Conservation (phyloP, 2,797 vertebrate genomes). For the Tapera naevia region DNA sequence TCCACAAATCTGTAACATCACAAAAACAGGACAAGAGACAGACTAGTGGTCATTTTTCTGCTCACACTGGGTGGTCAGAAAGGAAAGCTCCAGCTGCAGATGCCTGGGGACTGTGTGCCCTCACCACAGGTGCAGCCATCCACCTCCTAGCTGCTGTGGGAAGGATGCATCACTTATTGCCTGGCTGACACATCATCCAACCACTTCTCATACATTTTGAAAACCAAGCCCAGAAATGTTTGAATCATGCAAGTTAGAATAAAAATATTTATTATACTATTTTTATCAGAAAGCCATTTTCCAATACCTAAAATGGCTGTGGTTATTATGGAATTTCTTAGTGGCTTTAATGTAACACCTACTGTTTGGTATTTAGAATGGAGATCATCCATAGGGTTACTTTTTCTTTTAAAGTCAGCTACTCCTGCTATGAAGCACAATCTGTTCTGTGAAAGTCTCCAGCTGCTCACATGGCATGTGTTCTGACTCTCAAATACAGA, state of each 20-base stretch:
- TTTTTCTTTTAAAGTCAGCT: not conserved
- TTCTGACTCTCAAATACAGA: not conserved
- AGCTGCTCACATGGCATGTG: not conserved
- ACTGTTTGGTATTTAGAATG: not conserved
- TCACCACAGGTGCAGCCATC: not conserved
- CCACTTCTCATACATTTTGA: not conserved
- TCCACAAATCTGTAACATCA: not conserved
- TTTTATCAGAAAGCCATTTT: not conserved
- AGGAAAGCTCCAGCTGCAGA: not conserved
- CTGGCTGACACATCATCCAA: not conserved
- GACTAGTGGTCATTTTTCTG: not conserved
- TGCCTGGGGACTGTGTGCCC: fast-evolving
- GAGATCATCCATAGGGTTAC: not conserved
- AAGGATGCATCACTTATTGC: not conserved
- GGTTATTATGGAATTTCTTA: not conserved
- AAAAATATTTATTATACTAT: not conserved
- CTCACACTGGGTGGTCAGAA: not conserved
- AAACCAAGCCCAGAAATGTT: not conserved
- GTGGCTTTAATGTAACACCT: not conserved
- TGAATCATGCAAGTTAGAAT: not conserved
- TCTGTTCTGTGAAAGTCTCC: not conserved
- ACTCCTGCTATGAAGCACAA: not conserved
- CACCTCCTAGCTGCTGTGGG: not conserved
- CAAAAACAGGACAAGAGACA: not conserved
- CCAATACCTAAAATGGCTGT: fast-evolving